Conservation (phyloP, 2,797 vertebrate species). For the Brachyalestes nurse region DNA sequence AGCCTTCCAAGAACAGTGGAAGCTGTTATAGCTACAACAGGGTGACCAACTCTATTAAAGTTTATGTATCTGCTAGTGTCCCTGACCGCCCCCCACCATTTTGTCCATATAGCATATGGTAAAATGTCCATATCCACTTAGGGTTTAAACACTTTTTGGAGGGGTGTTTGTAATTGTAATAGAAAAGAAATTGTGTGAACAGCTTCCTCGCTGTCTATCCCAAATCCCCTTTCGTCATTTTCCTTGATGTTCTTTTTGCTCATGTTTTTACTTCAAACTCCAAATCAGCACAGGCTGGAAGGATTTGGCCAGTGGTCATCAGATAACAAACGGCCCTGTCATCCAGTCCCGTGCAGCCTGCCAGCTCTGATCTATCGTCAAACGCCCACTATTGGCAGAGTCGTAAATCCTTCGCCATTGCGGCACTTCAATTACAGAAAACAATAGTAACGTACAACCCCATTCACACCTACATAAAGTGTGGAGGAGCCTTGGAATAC, state of each 20-base stretch:
- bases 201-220: neutral
- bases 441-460: constrained; percentile 52
- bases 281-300: constrained; percentile 10
- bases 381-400: constrained; percentile 39
- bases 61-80: no score
- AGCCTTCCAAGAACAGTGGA: no score
- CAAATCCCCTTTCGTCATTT: neutral
- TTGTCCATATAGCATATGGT: no score
- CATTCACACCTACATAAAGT: constrained; percentile 52
- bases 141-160: no score
- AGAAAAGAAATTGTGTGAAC: no score
- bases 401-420: constrained; percentile 48
- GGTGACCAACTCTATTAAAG: no score
- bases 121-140: no score
- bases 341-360: constrained; percentile 30
- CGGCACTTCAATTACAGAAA: constrained; percentile 52
- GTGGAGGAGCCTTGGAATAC: constrained; percentile 34
- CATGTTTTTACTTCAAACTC: constrained; percentile 8
- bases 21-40: no score
- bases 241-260: neutral
- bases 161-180: no score
- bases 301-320: constrained; percentile 37
- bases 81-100: no score
- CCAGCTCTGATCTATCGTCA: constrained; percentile 45
- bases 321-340: constrained; percentile 46